Evolutionary conservation across 1,140 invertebrate genomes (phyloP), one percentile per base, ranked within the genome.

Genomic region (Tetragonula clypearis): DNA sequence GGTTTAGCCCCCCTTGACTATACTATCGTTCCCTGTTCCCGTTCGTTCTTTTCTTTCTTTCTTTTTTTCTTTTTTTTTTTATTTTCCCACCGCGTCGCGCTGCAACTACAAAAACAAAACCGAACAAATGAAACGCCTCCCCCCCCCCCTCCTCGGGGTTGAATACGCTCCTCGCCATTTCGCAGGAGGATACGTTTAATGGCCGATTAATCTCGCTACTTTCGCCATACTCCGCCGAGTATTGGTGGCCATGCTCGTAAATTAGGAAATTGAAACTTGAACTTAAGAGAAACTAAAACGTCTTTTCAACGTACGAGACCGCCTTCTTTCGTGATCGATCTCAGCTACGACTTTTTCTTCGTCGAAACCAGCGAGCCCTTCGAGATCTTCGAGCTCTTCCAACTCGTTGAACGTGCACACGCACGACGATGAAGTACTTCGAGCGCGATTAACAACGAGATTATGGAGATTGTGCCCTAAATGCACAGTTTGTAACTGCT

Each of bases 91-190:
- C 58, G 55, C 35, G 65, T 19, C 21, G 79, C 23, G 79, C 49
- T 53, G 79, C 82, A 82, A 85, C 79, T 85, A 74, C 72, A 30
- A 30, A 30, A 30, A 30, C 76, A 85, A 30, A 30, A 30, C 30
- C 49, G 65, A 76, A 76, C 72, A 76, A 82, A 85, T 79, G 77
- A 77, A 79, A 84, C 41, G 49, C 82, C 26, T 65, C 79, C 30
- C 23, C 21, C 49, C 30, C 30, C 30, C 23, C 21, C 49, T 1
- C 30, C n/a, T 12, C 23, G 76, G 77, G 76, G 76, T 84, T 84
- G 82, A 49, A 84, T 84, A 84, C 82, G 79, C 82, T 84, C 82
- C 79, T 65, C 73, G 65, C 76, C 76, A 79, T 84, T 79, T 84
- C 82, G 58, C 82, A 62, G n/a, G 76, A 72, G 58, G 56, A 72